Base-by-base conservation (phyloP, 2,113 vertebrate genomes). In the Alaudala cheleensis region DNA sequence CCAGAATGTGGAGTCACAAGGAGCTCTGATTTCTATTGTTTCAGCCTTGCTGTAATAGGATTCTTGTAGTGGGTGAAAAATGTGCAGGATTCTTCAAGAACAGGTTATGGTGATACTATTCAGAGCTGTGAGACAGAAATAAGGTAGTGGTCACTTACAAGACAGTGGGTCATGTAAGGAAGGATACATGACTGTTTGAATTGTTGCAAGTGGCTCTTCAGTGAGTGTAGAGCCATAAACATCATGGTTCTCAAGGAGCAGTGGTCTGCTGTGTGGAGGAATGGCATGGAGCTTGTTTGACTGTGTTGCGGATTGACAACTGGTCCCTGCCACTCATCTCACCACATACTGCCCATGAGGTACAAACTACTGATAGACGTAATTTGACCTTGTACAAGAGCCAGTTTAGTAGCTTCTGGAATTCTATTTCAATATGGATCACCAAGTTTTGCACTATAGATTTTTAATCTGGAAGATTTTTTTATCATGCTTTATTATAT, bases 231-330 rank as follows among this genome's bases (percentile, higher is more conserved):
- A 57, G 29, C 4, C 26, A 81, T 16, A 73, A 88, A 65, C 3
- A 66, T 13, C 26, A 4, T 2, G 9, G 8, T 42, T 60, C 11
- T 25, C 21, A 73, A 81, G 60, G 16, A 74, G 5, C 20, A 33
- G 7, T 26, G 16, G 19, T 70, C 24, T 1, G 0, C 7, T 28
- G 5, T 2, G 0, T 40, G 44, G 11, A 57, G 40, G n/a, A 58
- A 76, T 51, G 40, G 15, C n/a, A 28, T 4, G 31, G 6, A 10
- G 22, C 25, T 73, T 79, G 11, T 29, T n/a, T 54, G 29, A 10
- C 17, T 66, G 5, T 2, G 2, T 16, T 66, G 18, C 8, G 49
- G 47, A 29, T 24, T 42, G 28, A 14, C 56, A 60, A 2, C 9
- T 54, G 42, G 10, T 70, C 19, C 14, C 34, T 62, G 5, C 9